A percentile compares a stretch with the other conserved stretches of the same genome.
phyloP scores from a whole-genome alignment of 2,888 invertebrate species.

The Sphaerophoria rueppellii region DNA sequence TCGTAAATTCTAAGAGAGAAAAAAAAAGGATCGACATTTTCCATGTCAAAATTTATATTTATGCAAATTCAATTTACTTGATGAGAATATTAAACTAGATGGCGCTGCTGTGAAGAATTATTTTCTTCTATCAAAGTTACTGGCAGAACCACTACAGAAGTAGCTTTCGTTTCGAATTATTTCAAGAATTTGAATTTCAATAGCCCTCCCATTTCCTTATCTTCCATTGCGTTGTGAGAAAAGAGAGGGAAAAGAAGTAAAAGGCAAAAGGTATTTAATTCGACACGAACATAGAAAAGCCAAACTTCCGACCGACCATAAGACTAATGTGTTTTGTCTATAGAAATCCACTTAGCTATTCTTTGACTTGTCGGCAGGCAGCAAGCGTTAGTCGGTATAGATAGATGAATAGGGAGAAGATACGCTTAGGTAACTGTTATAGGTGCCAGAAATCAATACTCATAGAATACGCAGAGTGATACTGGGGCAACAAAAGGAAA shows the following conservation, averaged over 20 bases:
- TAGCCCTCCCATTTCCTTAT: too few species aligned
- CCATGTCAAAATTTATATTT: constrained; percentile 31
- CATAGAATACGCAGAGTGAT: constrained; percentile 23
- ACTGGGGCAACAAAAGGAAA: not conserved
- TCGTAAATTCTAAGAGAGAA: constrained; percentile 7
- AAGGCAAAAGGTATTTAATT: constrained; percentile 37
- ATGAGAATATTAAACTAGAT: constrained; percentile 42
- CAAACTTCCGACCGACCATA: not conserved
- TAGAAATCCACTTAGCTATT: constrained; percentile 31
- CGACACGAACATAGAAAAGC: constrained; percentile 27
- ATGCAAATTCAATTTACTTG: constrained; percentile 49
- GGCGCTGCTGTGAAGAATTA: constrained; percentile 13
- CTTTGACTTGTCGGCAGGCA: not conserved
- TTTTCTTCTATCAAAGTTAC: not conserved
- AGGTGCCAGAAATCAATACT: constrained; percentile 43
- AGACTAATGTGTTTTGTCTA: not conserved
- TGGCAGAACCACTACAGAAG: not conserved
- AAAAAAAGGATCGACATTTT: constrained; percentile 41
- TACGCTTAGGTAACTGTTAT: constrained; percentile 15
- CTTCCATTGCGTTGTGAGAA: constrained; percentile 15
- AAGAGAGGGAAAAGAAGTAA: constrained; percentile 10
- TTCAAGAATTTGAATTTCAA: constrained; percentile 33
- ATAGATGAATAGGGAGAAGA: not conserved
- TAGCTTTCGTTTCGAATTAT: constrained; percentile 38
- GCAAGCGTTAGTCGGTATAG: not conserved